Evolutionary conservation across 2,797 vertebrate species (phyloP).

Genomic region (Crocidura indochinensis): DNA sequence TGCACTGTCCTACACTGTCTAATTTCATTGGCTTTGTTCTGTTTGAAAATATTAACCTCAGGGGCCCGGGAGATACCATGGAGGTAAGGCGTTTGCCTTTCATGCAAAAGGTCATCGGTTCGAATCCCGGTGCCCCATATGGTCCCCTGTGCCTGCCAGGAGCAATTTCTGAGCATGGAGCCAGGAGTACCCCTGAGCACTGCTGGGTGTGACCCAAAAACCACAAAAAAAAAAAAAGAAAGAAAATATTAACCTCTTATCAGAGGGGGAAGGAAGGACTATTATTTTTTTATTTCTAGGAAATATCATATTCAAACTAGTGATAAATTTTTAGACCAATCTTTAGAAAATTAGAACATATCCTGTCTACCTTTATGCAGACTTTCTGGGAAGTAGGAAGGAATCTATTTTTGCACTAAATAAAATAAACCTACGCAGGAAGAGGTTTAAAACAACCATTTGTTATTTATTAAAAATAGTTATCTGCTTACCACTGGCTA

Average conservation of each 20-base stretch:
- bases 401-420: slow-evolving; percentile 80
- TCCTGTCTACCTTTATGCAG: slow-evolving; percentile 60
- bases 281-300: slow-evolving; percentile 74
- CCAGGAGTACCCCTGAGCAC: too few relatives aligned
- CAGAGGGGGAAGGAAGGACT: slow-evolving; percentile 5
- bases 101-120: too few relatives aligned
- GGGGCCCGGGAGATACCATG: too few relatives aligned
- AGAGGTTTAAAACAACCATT: slow-evolving; percentile 72
- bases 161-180: too few relatives aligned
- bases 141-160: too few relatives aligned
- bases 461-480: slow-evolving; percentile 77
- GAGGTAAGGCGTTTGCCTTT: too few relatives aligned
- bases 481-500: slow-evolving; percentile 64
- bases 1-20: neutral
- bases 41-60: slow-evolving; percentile 52
- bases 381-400: slow-evolving; percentile 63
- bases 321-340: slow-evolving; percentile 58
- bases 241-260: slow-evolving; percentile 47
- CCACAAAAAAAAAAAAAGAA: too few relatives aligned
- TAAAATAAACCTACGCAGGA: slow-evolving; percentile 76
- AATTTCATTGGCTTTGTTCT: slow-evolving; percentile 64
- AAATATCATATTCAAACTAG: slow-evolving; percentile 74
- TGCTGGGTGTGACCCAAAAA: too few relatives aligned
- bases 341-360: slow-evolving; percentile 76
- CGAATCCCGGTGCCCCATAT: too few relatives aligned